phyloP scores from a whole-genome alignment of 2,888 invertebrate genomes.

The Pseudanteris insignis region DNA sequence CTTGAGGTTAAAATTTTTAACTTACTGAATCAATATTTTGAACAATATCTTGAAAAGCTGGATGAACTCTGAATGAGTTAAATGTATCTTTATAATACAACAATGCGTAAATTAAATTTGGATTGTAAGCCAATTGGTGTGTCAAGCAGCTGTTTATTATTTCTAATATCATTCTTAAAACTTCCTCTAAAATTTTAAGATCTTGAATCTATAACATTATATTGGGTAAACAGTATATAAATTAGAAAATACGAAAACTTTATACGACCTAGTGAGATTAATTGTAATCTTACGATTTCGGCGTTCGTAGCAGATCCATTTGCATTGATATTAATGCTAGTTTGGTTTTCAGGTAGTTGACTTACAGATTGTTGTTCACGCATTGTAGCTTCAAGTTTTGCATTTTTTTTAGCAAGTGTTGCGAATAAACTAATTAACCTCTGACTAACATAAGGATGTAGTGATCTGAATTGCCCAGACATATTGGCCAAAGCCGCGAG shows the following conservation, averaged over 20 bases:
- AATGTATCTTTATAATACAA: slow-evolving; percentile 93
- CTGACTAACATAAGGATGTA: slow-evolving; percentile 97
- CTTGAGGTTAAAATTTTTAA: too few species aligned
- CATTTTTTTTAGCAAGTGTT: slow-evolving; percentile 87
- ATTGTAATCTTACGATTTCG: slow-evolving; percentile 58
- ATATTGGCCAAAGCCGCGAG: slow-evolving; percentile 98
- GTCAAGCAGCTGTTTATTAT: slow-evolving; percentile 95
- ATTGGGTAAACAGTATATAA: neutral
- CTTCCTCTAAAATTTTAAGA: slow-evolving; percentile 92
- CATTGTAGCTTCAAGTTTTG: slow-evolving; percentile 70
- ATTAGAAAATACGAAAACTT: neutral
- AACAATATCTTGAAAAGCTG: slow-evolving; percentile 90
- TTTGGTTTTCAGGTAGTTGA: slow-evolving; percentile 34
- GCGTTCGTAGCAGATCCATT: slow-evolving; percentile 53
- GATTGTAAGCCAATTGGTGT: slow-evolving; percentile 85
- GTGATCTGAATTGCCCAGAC: slow-evolving; percentile 90
- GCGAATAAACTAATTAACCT: slow-evolving; percentile 91
- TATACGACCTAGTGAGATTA: neutral
- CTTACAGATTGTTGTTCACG: slow-evolving; percentile 47
- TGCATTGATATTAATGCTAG: slow-evolving; percentile 48
- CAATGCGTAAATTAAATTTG: slow-evolving; percentile 93
- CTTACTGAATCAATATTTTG: slow-evolving; percentile 93
- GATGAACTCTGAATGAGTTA: slow-evolving; percentile 84
- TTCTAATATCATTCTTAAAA: slow-evolving; percentile 94
- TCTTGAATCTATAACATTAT: slow-evolving; percentile 82